These are phyloP conservation scores for Parauchenoglanis ngamensis DNA, from an alignment of 2,797 vertebrate species.

Conservation along the genomic window DNA sequence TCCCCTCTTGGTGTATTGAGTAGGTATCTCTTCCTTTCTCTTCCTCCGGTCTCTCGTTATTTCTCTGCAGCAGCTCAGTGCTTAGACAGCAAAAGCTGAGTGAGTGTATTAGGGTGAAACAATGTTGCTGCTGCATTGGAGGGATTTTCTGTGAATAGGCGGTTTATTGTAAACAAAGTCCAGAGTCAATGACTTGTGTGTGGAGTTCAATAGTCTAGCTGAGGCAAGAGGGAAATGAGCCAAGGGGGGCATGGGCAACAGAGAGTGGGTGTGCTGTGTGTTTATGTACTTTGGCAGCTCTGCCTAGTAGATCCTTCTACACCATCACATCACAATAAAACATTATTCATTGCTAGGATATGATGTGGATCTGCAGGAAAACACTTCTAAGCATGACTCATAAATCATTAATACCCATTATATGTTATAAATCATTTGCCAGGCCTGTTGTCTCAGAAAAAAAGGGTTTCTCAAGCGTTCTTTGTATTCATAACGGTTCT, in stretches of 20 bases:
- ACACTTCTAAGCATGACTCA: not conserved
- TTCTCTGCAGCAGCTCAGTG: constrained; percentile 62
- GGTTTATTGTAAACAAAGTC: constrained; percentile 79
- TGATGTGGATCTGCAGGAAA: constrained; percentile 2
- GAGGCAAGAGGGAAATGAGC: constrained; percentile 78
- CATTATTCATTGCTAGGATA: not conserved
- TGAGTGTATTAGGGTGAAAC: constrained; percentile 69
- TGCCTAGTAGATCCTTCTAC: constrained; percentile 8
- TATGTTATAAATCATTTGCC: not conserved
- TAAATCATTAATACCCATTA: not conserved
- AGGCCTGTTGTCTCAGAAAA: not conserved
- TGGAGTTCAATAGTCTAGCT: constrained; percentile 82
- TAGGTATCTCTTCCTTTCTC: constrained; percentile 32
- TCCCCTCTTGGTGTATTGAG: constrained; percentile 32
- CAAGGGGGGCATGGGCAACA: constrained; percentile 68
- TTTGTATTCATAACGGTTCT: too few species aligned
- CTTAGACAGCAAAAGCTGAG: constrained; percentile 76
- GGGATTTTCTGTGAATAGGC: constrained; percentile 69
- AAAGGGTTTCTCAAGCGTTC: not conserved
- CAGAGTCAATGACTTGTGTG: constrained; percentile 71
- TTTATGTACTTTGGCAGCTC: constrained; percentile 13
- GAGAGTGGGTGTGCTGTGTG: constrained; percentile 49
- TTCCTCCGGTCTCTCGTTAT: constrained; percentile 18
- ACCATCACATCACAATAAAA: not conserved
- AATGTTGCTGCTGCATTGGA: constrained; percentile 65